These are phyloP conservation scores for Drosophila pectinifera DNA, from an alignment of 1,140 invertebrate genomes.

Conservation along the genomic window DNA sequence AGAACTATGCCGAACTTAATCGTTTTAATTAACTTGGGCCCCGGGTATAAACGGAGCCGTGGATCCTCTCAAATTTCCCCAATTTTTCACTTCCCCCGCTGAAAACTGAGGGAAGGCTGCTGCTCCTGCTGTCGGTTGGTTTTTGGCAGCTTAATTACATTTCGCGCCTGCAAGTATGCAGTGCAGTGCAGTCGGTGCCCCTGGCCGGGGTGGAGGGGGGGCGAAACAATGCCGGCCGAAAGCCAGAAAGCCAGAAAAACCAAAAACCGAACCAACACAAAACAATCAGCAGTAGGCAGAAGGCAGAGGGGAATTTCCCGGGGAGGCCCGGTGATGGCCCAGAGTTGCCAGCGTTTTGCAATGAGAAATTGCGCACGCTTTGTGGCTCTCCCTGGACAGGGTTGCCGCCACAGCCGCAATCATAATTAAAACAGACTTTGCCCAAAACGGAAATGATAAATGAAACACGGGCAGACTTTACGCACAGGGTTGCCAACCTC, in stretches of 20 bases:
- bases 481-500: not conserved
- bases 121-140: slow-evolving; percentile 31
- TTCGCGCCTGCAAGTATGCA: slow-evolving; percentile 78
- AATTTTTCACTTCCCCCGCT: not conserved
- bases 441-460: slow-evolving; percentile 5
- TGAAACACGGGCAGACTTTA: slow-evolving; percentile 2
- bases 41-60: slow-evolving; percentile 29
- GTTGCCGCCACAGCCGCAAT: slow-evolving; percentile 19
- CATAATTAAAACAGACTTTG: slow-evolving; percentile 35
- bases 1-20: slow-evolving; percentile 70
- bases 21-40: slow-evolving; percentile 71
- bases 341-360: slow-evolving; percentile 55
- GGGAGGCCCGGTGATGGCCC: no score
- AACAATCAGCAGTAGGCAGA: slow-evolving; percentile 37
- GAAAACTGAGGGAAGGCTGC: not conserved
- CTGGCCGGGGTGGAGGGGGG: not conserved
- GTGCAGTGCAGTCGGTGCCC: slow-evolving; percentile 19
- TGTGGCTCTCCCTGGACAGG: slow-evolving; percentile 20
- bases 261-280: slow-evolving; percentile 45
- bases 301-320: not conserved
- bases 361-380: slow-evolving; percentile 54
- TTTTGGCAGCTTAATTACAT: slow-evolving; percentile 82
- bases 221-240: slow-evolving; percentile 7
- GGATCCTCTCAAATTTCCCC: not conserved
- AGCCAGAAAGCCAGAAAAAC: not conserved